Conservation (phyloP, 2,113 vertebrate genomes). For the Entosphenus tridentatus region DNA sequence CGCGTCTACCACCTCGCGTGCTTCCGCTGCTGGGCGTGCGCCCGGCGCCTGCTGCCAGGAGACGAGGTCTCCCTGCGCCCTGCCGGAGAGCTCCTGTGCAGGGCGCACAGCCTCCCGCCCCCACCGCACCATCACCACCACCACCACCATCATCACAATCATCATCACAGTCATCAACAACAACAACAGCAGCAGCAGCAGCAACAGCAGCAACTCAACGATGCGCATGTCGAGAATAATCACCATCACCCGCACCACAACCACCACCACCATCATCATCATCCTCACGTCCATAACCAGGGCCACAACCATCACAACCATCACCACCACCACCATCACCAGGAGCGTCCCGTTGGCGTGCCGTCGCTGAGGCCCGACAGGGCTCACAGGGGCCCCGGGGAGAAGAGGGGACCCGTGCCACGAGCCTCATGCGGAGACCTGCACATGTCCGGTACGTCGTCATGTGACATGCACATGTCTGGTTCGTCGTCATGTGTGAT, state of each 20-base stretch:
- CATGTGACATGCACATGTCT: neutral
- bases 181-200: no score
- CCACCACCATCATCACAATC: no score
- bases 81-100: neutral
- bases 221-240: no score
- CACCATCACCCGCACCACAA: no score
- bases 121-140: no score
- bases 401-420: no score
- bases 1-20: neutral
- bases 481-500: neutral
- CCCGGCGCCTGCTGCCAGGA: constrained; percentile 3
- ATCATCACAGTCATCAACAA: no score
- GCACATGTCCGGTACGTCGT: neutral
- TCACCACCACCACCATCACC: neutral
- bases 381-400: neutral
- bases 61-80: constrained; percentile 4
- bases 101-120: neutral
- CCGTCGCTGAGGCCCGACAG: neutral
- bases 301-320: no score
- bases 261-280: no score
- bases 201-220: no score
- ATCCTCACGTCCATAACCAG: no score
- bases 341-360: neutral
- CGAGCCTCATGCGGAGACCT: neutral
- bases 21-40: constrained; percentile 5